Base-by-base conservation (phyloP, 2,113 vertebrate species). In the Mormoops blainvillei region DNA sequence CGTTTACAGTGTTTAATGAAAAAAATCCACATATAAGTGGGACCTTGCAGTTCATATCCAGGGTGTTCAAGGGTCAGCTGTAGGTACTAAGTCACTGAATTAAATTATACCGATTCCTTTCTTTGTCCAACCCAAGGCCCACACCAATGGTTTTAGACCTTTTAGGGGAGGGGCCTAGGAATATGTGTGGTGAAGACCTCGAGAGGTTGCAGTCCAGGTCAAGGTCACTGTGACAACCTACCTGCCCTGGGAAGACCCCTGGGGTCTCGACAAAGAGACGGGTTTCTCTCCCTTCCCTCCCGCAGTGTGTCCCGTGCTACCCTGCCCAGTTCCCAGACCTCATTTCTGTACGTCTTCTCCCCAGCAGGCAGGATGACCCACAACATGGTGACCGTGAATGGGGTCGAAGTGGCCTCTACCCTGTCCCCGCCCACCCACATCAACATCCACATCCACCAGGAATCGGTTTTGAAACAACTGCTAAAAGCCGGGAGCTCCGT, bases 401-500 rank as follows among this genome's bases (percentile, higher is more conserved):
- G 85, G 20, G 36, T 82, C 2, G 28, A 96, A 0, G 26, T 91
- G 74, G 48, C 18, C 36, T n/a, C 88, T 0, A 1, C 1, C 0
- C 5, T 4, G 1, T 14, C 83, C 4, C 93, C 52, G 74, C 87
- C 89, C 78, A 45, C 77, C 12, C 88, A 96, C 14, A 31, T 98
- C 89, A 61, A 88, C 36, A 78, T 97, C 70, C 86, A 91, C 71
- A 82, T 98, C 80, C 89, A 92, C 74, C 97, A 97, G 82, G 92
- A 97, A 6, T 97, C 97, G 0, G 28, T 41, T 8, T 18, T 97
- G 91, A 4, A 61, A 1, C 86, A 91, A 31, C 88, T 98, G 76
- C 16, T 96, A 20, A 95, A 92, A 70, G 56, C 67, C 2, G 56
- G 31, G 13, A 7, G 61, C 7, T 63, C 95, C n/a, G n/a, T n/a